Evolutionary conservation across 2,888 invertebrate species (phyloP).

Genomic region (Drosophila cracens): DNA sequence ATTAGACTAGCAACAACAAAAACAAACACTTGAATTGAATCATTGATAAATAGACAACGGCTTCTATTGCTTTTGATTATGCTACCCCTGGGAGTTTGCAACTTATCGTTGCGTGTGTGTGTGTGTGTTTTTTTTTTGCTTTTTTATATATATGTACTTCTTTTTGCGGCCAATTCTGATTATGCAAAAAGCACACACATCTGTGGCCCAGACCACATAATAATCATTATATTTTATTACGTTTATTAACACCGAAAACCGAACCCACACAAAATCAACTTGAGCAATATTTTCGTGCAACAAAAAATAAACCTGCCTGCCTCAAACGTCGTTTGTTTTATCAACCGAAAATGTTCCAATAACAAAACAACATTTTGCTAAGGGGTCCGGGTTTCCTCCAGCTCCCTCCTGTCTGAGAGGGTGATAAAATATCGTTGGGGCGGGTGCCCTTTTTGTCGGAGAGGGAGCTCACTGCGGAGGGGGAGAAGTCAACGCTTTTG

Average conservation of each 20-base stretch:
- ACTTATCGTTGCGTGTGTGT: neutral
- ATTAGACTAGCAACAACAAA: constrained; percentile 53
- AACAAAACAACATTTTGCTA: constrained; percentile 54
- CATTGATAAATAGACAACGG: constrained; percentile 63
- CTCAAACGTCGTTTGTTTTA: constrained; percentile 52
- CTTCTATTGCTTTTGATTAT: constrained; percentile 51
- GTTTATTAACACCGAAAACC: constrained; percentile 43
- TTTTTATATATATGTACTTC: neutral
- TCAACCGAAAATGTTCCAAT: constrained; percentile 56
- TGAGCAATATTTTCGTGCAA: constrained; percentile 22
- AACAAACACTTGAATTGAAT: constrained; percentile 66
- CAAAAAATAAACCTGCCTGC: constrained; percentile 29
- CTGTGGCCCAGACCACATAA: constrained; percentile 52
- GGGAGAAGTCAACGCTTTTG: constrained; percentile 31
- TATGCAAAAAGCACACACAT: constrained; percentile 47
- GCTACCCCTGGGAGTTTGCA: constrained; percentile 20
- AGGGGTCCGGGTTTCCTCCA: neutral
- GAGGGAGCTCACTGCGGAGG: neutral
- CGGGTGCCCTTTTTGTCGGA: neutral
- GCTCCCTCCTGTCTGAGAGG: neutral
- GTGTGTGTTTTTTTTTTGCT: neutral
- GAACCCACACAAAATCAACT: constrained; percentile 33
- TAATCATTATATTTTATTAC: constrained; percentile 75
- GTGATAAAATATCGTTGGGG: neutral
- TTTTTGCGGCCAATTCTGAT: constrained; percentile 28